Conservation (phyloP, 2,797 vertebrate genomes). For the Pantherophis vulpinus region DNA sequence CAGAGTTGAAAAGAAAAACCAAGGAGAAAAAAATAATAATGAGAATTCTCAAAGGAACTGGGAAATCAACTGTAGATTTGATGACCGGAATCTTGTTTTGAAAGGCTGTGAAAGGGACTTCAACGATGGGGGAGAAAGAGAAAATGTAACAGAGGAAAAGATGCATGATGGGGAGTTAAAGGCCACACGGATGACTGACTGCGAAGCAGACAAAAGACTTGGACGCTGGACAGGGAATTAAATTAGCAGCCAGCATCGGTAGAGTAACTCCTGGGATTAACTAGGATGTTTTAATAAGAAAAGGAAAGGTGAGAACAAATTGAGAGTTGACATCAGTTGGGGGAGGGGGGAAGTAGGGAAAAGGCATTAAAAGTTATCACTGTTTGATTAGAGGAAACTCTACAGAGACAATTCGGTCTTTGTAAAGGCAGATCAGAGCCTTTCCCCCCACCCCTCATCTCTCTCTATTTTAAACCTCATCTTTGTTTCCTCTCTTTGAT, state of each 20-base stretch:
- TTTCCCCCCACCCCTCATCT: background rate
- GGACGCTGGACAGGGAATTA: background rate
- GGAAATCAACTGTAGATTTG: background rate
- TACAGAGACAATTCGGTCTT: too few relatives aligned
- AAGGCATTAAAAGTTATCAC: background rate
- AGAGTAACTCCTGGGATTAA: background rate
- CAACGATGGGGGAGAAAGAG: background rate
- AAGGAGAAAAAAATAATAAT: background rate
- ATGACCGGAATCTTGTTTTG: background rate
- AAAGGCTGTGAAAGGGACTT: background rate
- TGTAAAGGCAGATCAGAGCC: background rate
- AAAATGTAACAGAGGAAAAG: background rate
- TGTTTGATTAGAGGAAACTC: background rate
- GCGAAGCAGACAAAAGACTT: background rate
- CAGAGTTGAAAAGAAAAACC: background rate
- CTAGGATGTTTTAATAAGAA: background rate
- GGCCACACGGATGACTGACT: background rate
- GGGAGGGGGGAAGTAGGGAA: background rate
- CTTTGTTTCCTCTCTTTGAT: background rate
- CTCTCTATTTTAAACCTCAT: background rate
- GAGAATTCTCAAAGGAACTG: background rate
- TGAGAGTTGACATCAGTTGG: background rate
- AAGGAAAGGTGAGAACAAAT: background rate
- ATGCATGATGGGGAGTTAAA: background rate
- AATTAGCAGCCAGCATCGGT: conserved; percentile 8